These are phyloP conservation scores for Myiagra hebetior DNA, from an alignment of 2,113 vertebrate genomes.

Conservation along the genomic window DNA sequence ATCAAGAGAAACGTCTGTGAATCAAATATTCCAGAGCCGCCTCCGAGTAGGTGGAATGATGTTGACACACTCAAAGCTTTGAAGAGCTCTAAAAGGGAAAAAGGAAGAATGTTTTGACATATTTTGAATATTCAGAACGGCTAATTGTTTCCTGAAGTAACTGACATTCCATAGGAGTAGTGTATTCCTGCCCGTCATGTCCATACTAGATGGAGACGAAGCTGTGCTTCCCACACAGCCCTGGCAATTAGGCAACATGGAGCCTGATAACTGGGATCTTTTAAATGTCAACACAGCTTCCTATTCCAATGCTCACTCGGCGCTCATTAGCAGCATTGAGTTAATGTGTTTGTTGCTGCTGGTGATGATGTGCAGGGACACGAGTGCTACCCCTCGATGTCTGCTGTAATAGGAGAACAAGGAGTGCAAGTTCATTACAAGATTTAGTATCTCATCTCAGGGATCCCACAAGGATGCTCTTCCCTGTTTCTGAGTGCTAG, in stretches of 20 bases:
- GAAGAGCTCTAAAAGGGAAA: conserved; percentile 41
- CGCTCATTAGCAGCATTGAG: neutral
- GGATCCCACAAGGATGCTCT: neutral
- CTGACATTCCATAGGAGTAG: conserved; percentile 49
- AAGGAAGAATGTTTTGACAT: conserved; percentile 49
- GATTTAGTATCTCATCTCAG: neutral
- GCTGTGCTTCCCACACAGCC: conserved; percentile 31
- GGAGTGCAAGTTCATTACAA: neutral
- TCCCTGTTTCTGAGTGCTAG: neutral
- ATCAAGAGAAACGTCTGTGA: neutral
- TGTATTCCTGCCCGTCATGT: conserved; percentile 27
- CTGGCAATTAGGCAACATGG: neutral
- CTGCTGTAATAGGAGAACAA: neutral
- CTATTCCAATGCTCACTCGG: neutral
- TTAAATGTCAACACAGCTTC: conserved; percentile 5
- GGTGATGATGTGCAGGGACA: neutral
- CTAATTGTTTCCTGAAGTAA: conserved; percentile 61
- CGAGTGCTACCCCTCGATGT: neutral
- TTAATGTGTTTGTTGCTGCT: neutral
- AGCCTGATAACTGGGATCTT: conserved; percentile 21
- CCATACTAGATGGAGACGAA: conserved; percentile 45
- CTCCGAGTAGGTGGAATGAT: conserved; percentile 12
- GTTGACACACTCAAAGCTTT: conserved; percentile 22
- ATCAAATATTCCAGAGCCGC: conserved; percentile 16
- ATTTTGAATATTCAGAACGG: conserved; percentile 61